phyloP scores from a whole-genome alignment of 2,888 invertebrate genomes.

The Ormyrus nitidulus region DNA sequence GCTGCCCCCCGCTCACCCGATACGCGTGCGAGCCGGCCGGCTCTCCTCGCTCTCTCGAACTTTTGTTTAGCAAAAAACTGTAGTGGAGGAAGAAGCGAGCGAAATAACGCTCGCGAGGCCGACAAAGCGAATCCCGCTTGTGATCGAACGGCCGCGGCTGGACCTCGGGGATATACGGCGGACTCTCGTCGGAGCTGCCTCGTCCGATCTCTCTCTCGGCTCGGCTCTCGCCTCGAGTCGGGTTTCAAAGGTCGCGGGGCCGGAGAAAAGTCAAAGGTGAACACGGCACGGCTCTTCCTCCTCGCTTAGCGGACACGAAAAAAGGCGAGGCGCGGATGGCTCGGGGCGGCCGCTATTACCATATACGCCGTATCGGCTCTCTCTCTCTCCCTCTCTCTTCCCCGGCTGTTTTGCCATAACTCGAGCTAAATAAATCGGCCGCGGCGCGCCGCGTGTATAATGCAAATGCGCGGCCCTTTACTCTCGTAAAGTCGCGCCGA shows the following conservation, averaged over 20 bases:
- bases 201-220: too few relatives aligned
- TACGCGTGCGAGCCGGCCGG: too few relatives aligned
- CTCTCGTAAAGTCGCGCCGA: slow-evolving; percentile 34
- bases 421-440: slow-evolving; percentile 73
- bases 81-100: too few relatives aligned
- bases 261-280: slow-evolving; percentile 42
- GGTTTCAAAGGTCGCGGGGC: slow-evolving; percentile 55
- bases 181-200: too few relatives aligned
- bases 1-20: too few relatives aligned
- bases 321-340: slow-evolving; percentile 2
- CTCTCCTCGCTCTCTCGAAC: too few relatives aligned
- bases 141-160: too few relatives aligned
- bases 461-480: slow-evolving; percentile 72
- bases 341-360: slow-evolving; percentile 69
- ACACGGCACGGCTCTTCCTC: neutral
- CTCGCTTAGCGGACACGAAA: neutral
- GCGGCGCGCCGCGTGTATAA: slow-evolving; percentile 71
- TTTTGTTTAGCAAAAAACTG: too few relatives aligned
- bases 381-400: slow-evolving; percentile 22
- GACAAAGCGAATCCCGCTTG: neutral
- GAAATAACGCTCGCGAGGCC: too few relatives aligned
- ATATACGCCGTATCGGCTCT: slow-evolving; percentile 61
- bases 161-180: slow-evolving; percentile 4
- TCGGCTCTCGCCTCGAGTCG: neutral
- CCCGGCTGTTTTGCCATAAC: slow-evolving; percentile 72